Conservation (phyloP, 1,140 invertebrate species). For the Atopsyche davidsoni region DNA sequence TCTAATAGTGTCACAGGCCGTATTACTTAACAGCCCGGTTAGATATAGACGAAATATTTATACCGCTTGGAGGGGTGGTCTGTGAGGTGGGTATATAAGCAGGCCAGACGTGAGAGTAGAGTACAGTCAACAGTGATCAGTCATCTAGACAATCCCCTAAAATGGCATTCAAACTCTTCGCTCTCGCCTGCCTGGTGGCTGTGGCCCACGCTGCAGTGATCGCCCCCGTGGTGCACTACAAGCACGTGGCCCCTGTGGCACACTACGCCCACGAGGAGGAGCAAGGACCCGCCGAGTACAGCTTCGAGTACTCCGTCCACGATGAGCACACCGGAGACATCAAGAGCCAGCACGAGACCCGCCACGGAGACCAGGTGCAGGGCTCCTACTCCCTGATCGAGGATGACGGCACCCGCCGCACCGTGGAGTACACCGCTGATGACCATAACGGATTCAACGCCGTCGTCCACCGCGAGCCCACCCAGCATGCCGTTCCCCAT, state of each 20-base stretch:
- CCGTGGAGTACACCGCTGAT: conserved; percentile 68
- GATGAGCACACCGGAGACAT: conserved; percentile 53
- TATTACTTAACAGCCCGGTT: too few relatives aligned
- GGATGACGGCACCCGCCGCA: conserved; percentile 61
- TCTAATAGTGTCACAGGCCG: too few relatives aligned
- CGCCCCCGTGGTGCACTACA: conserved; percentile 26
- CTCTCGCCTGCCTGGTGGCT: conserved; percentile 18
- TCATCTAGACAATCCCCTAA: too few relatives aligned
- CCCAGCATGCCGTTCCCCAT: conserved; percentile 35
- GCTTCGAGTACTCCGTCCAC: conserved; percentile 48
- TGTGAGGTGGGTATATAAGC: too few relatives aligned
- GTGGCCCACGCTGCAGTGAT: conserved; percentile 18
- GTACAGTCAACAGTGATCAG: too few relatives aligned
- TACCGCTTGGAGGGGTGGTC: too few relatives aligned
- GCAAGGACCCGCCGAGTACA: conserved; percentile 42
- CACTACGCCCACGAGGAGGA: conserved; percentile 32
- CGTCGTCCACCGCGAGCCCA: conserved; percentile 52
- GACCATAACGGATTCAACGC: conserved; percentile 65
- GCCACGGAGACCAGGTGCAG: conserved; percentile 54
- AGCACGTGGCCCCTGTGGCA: conserved; percentile 23
- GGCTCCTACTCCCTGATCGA: conserved; percentile 55
- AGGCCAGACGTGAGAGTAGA: too few relatives aligned
- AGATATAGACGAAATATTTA: too few relatives aligned
- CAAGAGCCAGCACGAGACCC: conserved; percentile 53
- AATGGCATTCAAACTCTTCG: conserved; percentile 11